Base-by-base conservation (phyloP, 2,797 vertebrate species). In the Somateria mollissima region DNA sequence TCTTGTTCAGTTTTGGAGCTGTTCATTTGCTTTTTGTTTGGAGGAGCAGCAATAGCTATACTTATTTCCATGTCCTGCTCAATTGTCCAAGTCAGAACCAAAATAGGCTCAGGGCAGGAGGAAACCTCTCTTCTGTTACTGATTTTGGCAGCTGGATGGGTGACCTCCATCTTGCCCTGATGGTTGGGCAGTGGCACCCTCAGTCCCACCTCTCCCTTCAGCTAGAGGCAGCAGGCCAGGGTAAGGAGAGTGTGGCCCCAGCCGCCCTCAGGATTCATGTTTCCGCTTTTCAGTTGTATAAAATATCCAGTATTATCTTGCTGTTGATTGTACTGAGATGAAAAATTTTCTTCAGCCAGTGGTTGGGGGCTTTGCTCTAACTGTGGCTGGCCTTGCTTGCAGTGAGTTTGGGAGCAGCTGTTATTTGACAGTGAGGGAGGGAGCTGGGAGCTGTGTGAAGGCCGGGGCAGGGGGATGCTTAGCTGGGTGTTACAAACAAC, bases 271-370 rank as follows among this genome's bases (percentile, higher is more conserved):
- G 54, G 39, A 10, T 3, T 3, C 14, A 6, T 27, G 3, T 36
- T 64, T 19, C 30, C 24, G 39, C 54, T 8, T 19, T 19, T 11
- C 11, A 0, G 0, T 4, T 4, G 24, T 2, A 0, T 8, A 6
- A 12, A 41, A 4, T 13, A 14, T 39, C 5, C 21, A 2, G 3
- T 5, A 0, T 13, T 13, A 6, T 57, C 14, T 19, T 13, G 34
- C 24, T 30, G 18, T 13, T 11, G 6, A 41, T 3, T 10, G 32
- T 6, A 11, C 61, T 7, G 70, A 15, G 19, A 37, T 6, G 87
- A n/a, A 39, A 13, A 24, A 1, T 12, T 54, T 16, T 5, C 36
- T 18, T 28, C 24, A 5, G 58, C 22, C 24, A 17, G 27, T 3
- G 20, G 14, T 6, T 2, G 1, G 60, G 3, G 32, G 11, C 56